These are phyloP conservation scores for Chaitophorus viminalis DNA, from an alignment of 2,888 invertebrate species.

Conservation along the genomic window DNA sequence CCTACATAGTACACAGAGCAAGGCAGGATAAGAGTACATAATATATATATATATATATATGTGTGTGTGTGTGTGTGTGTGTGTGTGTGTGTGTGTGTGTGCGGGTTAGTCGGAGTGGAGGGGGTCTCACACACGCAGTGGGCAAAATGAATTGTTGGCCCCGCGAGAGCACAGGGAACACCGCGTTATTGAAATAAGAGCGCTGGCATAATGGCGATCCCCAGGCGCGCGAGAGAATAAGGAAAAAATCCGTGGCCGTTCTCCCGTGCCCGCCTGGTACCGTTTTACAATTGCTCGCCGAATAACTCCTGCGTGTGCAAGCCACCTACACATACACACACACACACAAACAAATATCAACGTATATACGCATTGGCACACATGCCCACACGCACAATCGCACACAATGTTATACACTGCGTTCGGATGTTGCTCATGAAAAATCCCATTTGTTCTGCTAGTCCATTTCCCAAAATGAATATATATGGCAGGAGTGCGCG, in stretches of 20 bases:
- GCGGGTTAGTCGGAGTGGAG: not conserved
- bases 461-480: constrained; percentile 37
- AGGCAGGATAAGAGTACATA: not conserved
- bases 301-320: not conserved
- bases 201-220: constrained; percentile 51
- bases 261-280: not conserved
- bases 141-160: constrained; percentile 60
- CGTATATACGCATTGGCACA: not conserved
- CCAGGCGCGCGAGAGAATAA: constrained; percentile 41
- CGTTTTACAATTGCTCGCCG: not conserved
- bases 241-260: constrained; percentile 47
- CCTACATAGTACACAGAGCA: not conserved
- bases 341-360: not conserved
- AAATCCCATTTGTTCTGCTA: constrained; percentile 48
- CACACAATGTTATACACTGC: not conserved
- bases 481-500: constrained; percentile 1
- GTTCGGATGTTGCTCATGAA: constrained; percentile 46
- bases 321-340: not conserved
- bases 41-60: not conserved
- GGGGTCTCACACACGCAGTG: not conserved
- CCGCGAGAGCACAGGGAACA: constrained; percentile 33
- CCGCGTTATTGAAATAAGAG: constrained; percentile 61
- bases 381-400: not conserved
- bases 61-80: not conserved
- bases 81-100: not conserved